Evolutionary conservation across 1,140 invertebrate species (phyloP), one percentile per base, ranked within the genome.

Genomic region (Polyergus mexicanus): DNA sequence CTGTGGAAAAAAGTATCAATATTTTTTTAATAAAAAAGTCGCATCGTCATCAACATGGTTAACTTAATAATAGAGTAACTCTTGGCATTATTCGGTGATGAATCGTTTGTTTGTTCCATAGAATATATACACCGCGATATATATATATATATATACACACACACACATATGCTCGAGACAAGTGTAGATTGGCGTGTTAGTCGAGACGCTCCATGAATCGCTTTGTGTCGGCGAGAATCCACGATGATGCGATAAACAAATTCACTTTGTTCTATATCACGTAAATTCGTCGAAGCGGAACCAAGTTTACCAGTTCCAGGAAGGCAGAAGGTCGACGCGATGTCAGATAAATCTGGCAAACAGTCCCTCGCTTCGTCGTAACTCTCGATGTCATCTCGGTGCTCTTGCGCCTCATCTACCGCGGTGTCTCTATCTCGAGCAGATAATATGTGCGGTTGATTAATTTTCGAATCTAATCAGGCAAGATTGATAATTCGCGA

Each of bases 281-380:
- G 54, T 62, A 69, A 83, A 83, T 83, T 83, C 56, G 78, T 62
- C 41, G 78, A 22, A 56, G 68, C 38, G 78, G 56, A 74, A 74
- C 19, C 68, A 60, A 66, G 65, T 81, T 44, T 81, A 69, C 65
- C 66, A 58, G 68, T 8, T 38, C 11, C 41, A 38, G 35, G 54
- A 83, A 74, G 74, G 72, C 44, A 77, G 72, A 66, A 77, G 81
- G 60, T 65, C 72, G 72, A 22, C 10, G 44, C 13, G 51, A 77
- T 58, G 81, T 84, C 81, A 84, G 81, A 84, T 84, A 84, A 84
- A 84, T 77, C 44, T 77, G 60, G 74, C 71, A 84, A 84, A 77
- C 74, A 84, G 44, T 22, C 62, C 58, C 60, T 84, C 72, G 28
- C 44, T 84, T 76, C 47, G 35, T 77, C 74, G 44, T 83, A 77